A percentile compares a stretch with the other conserved stretches of the same genome.
Conservation (phyloP, 2,797 vertebrate species). For the Stomatorhinus walkeri region DNA sequence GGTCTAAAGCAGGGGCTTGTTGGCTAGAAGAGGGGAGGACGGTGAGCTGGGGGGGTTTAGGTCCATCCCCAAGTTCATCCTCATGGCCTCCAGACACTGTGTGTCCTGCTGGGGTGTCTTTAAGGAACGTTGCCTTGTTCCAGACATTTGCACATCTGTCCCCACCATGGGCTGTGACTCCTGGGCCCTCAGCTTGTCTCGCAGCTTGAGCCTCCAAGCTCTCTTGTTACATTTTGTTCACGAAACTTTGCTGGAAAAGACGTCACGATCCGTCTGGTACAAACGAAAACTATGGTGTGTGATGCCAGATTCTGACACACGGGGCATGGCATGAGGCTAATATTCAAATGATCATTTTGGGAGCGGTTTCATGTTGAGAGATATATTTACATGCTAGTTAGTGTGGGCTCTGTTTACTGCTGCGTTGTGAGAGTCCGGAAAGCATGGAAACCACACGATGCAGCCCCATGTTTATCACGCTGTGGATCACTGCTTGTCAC, state of each 20-base stretch:
- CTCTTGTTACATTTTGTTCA: neutral
- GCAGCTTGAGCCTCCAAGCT: neutral
- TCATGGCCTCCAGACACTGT: neutral
- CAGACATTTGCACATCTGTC: neutral
- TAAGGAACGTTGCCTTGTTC: neutral
- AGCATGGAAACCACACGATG: neutral
- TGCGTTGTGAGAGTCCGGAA: neutral
- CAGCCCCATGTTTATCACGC: neutral
- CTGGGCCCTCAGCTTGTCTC: neutral
- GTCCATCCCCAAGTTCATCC: neutral
- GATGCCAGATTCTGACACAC: neutral
- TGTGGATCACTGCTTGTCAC: neutral
- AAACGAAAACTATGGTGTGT: neutral
- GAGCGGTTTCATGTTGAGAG: neutral
- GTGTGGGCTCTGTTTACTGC: neutral
- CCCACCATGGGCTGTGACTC: neutral
- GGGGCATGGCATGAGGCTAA: neutral
- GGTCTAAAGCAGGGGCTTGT: neutral
- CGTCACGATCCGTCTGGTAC: neutral
- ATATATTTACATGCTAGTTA: neutral
- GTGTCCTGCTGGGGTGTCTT: neutral
- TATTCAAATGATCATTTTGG: neutral
- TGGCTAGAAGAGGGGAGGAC: neutral
- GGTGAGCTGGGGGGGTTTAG: neutral
- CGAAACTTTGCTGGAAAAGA: neutral